Conservation (phyloP, 2,797 vertebrate genomes). For the Kryptolebias ocellatus region DNA sequence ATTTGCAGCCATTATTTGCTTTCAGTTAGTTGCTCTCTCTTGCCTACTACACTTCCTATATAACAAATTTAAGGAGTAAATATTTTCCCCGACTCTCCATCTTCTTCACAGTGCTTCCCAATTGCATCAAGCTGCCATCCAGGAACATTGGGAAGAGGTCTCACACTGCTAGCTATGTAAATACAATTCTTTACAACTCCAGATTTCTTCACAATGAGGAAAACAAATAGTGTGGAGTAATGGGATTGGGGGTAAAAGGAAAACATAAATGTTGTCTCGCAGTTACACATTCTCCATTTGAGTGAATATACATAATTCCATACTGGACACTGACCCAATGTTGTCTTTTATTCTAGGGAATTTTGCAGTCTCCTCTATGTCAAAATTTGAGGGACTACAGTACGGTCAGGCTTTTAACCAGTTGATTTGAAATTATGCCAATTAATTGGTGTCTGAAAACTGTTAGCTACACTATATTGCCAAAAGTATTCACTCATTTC, state of each 20-base stretch:
- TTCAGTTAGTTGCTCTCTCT: slow-evolving; percentile 31
- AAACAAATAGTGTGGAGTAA: slow-evolving; percentile 23
- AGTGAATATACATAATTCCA: slow-evolving; percentile 39
- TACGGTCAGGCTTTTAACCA: slow-evolving; percentile 34
- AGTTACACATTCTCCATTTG: slow-evolving; percentile 40
- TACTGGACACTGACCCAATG: slow-evolving; percentile 50
- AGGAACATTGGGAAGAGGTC: slow-evolving; percentile 56
- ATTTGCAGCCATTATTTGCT: slow-evolving; percentile 41
- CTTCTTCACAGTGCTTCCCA: slow-evolving; percentile 42
- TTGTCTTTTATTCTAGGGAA: slow-evolving; percentile 45
- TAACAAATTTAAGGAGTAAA: slow-evolving; percentile 41
- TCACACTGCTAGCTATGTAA: slow-evolving; percentile 58
- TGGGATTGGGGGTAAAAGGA: slow-evolving; percentile 20
- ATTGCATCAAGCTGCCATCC: slow-evolving; percentile 57
- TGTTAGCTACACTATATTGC: slow-evolving; percentile 32
- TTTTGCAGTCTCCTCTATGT: slow-evolving; percentile 31
- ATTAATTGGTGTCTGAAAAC: slow-evolving; percentile 17
- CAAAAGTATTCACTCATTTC: no score
- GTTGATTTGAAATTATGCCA: slow-evolving; percentile 37
- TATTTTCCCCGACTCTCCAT: slow-evolving; percentile 50
- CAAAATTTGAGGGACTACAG: slow-evolving; percentile 22
- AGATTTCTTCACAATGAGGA: slow-evolving; percentile 60
- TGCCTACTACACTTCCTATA: slow-evolving; percentile 38
- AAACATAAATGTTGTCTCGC: slow-evolving; percentile 61
- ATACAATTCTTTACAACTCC: slow-evolving; percentile 67